phyloP scores from a whole-genome alignment of 2,113 vertebrate genomes.

The Leucopsar rothschildi region DNA sequence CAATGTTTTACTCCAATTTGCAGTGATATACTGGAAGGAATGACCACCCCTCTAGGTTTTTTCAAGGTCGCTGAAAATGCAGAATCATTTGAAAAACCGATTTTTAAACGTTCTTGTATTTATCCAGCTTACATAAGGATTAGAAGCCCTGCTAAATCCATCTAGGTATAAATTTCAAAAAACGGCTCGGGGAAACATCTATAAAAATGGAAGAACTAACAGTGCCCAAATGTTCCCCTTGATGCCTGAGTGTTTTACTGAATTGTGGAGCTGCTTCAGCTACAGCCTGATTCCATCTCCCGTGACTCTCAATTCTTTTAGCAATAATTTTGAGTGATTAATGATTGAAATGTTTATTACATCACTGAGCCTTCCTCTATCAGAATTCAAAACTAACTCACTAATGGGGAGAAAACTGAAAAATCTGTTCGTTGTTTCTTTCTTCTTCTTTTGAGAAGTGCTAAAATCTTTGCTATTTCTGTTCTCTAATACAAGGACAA shows the following conservation, averaged over 20 bases:
- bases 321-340: constrained; percentile 6
- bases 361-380: neutral
- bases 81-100: neutral
- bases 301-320: neutral
- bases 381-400: neutral
- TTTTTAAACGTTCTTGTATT: neutral
- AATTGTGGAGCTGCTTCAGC: neutral
- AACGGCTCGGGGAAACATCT: neutral
- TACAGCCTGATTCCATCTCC: neutral
- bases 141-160: neutral
- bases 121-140: neutral
- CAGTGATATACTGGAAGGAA: neutral
- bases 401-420: neutral
- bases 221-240: neutral
- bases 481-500: neutral
- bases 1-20: neutral
- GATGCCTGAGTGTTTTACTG: neutral
- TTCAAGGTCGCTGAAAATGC: neutral
- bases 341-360: constrained; percentile 10
- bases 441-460: neutral
- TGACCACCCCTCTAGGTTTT: neutral
- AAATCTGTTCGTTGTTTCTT: neutral
- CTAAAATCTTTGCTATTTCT: neutral
- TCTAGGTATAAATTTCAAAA: neutral
- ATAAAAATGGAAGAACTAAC: neutral